Evolutionary conservation across 2,888 invertebrate species (phyloP).

Genomic region (Encarsia formosa): DNA sequence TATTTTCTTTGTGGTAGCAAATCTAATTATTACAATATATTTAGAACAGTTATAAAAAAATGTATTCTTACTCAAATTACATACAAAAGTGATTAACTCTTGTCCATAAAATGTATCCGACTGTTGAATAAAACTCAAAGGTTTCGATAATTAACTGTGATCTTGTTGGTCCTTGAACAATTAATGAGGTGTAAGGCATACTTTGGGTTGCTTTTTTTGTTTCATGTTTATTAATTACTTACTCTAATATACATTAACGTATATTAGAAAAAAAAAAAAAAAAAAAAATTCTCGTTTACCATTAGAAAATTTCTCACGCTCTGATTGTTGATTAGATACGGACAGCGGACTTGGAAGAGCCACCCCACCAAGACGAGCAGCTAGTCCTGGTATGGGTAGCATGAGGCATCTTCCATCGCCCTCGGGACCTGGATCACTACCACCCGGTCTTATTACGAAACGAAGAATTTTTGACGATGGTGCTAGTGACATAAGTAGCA

Average conservation of each 20-base stretch:
- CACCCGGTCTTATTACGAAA: conserved; percentile 73
- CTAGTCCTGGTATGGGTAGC: conserved; percentile 75
- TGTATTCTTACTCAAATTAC: too few species aligned
- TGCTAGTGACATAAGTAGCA: conserved; percentile 80
- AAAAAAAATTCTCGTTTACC: too few species aligned
- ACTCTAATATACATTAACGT: neutral
- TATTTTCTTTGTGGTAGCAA: too few species aligned
- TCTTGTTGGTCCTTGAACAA: conserved; percentile 26
- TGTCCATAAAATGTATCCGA: too few species aligned
- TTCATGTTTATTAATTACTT: conserved; percentile 2
- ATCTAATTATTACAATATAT: too few species aligned
- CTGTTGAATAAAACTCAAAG: too few species aligned
- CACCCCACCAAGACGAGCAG: conserved; percentile 81
- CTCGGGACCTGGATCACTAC: conserved; percentile 78
- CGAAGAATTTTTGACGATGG: conserved; percentile 68
- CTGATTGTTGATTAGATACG: too few species aligned
- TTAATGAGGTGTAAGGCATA: conserved; percentile 18
- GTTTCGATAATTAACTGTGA: conserved; percentile 13
- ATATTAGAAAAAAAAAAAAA: too few species aligned
- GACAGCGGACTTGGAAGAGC: conserved; percentile 84
- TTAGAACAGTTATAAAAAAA: too few species aligned
- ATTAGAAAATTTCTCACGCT: too few species aligned
- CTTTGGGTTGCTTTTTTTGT: conserved; percentile 10
- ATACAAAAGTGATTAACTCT: too few species aligned
- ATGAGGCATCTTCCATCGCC: conserved; percentile 76